phyloP scores from a whole-genome alignment of 2,888 invertebrate genomes.

The Chymomyza procnemis region DNA sequence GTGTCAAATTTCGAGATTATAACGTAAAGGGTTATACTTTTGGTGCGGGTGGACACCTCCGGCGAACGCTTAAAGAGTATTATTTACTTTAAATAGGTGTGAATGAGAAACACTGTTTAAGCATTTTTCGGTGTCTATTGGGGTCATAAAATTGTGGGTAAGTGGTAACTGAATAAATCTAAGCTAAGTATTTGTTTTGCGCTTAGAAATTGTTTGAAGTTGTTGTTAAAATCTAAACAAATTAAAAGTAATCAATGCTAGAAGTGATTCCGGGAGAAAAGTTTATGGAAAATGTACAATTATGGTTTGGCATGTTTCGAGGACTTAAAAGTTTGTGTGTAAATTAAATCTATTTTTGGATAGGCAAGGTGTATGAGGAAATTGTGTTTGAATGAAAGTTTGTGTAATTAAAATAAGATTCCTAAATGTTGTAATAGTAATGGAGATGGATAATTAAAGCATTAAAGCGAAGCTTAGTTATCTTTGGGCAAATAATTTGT shows the following conservation, averaged over 20 bases:
- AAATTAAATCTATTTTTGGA: not conserved
- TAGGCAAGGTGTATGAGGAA: not conserved
- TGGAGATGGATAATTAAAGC: too few species aligned
- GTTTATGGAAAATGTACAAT: not conserved
- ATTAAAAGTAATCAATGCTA: not conserved
- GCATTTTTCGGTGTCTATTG: constrained; percentile 18
- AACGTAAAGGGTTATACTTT: constrained; percentile 41
- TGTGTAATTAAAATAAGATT: not conserved
- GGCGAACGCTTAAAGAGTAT: constrained; percentile 10
- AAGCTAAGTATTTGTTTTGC: not conserved
- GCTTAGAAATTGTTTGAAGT: not conserved
- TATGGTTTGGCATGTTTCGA: not conserved
- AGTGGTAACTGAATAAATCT: not conserved
- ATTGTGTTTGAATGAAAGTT: not conserved
- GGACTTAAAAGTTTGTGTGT: not conserved
- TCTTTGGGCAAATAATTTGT: too few species aligned
- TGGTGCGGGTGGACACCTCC: not conserved
- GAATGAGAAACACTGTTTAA: constrained; percentile 38
- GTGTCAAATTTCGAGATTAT: constrained; percentile 59
- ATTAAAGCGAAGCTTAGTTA: too few species aligned
- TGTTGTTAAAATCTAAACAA: not conserved
- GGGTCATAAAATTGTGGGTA: constrained; percentile 28
- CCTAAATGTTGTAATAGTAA: too few species aligned
- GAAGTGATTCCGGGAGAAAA: not conserved
- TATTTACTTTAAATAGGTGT: constrained; percentile 28